Conservation (phyloP, 2,797 vertebrate genomes). For the Rhadinocentrus ornatus region DNA sequence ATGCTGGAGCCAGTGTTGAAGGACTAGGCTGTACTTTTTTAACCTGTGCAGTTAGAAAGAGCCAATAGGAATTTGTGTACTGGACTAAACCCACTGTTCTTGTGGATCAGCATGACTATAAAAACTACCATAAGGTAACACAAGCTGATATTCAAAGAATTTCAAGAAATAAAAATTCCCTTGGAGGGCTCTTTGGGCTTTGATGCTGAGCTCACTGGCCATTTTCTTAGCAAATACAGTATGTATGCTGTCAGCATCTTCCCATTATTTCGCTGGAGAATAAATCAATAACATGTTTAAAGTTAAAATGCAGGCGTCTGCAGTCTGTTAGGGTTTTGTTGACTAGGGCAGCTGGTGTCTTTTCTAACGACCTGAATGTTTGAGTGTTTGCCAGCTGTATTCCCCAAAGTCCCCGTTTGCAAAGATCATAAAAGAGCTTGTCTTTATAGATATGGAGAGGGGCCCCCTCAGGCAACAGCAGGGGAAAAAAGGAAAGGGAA, state of each 20-base stretch:
- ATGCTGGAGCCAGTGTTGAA: too few relatives aligned
- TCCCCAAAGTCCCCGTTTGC: constrained; percentile 57
- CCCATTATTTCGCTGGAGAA: constrained; percentile 7
- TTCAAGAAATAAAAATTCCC: background rate
- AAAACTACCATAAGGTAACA: background rate
- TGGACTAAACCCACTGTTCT: background rate
- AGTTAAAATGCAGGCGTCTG: constrained; percentile 24
- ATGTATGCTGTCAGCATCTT: background rate
- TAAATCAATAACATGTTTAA: constrained; percentile 43
- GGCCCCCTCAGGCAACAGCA: constrained; percentile 52
- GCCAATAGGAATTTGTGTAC: background rate
- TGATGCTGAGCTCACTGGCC: background rate
- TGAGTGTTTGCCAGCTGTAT: constrained; percentile 76
- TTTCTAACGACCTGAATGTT: constrained; percentile 54
- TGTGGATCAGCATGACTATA: background rate
- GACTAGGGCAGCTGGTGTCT: constrained; percentile 49
- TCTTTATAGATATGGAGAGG: constrained; percentile 65
- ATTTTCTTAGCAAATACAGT: background rate
- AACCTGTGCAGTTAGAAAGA: background rate
- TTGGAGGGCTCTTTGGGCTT: background rate
- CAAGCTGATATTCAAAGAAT: background rate
- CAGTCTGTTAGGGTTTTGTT: constrained; percentile 46
- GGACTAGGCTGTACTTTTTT: too few relatives aligned
- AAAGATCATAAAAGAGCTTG: constrained; percentile 62
- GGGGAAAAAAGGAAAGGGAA: constrained; percentile 12